Conservation (phyloP, 2,113 vertebrate species). For the Sitta europaea region DNA sequence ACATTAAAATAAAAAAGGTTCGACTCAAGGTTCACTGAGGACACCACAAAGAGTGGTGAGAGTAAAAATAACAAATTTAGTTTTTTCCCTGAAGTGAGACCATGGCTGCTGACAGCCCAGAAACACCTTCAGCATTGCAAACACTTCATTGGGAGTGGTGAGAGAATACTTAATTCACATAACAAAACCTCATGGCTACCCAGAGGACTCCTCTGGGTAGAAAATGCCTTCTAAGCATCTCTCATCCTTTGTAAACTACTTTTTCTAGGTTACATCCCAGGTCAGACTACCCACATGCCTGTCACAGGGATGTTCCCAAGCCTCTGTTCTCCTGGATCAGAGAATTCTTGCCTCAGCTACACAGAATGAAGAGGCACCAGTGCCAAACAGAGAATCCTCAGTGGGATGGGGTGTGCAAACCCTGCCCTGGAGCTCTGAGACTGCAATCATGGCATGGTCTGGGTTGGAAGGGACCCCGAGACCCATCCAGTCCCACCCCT, state of each 20-base stretch:
- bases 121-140: neutral
- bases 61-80: neutral
- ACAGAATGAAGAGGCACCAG: neutral
- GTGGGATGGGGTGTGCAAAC: neutral
- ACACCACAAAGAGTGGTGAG: fast-evolving
- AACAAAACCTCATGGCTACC: neutral
- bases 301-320: neutral
- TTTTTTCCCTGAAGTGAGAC: neutral
- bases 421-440: neutral
- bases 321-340: fast-evolving
- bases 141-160: fast-evolving
- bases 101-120: neutral
- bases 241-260: neutral
- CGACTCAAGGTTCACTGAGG: neutral
- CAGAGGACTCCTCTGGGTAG: neutral
- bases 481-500: neutral
- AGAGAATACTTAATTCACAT: neutral
- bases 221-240: neutral
- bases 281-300: neutral
- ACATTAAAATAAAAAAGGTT: neutral
- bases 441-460: neutral
- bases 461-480: neutral
- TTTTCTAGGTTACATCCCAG: neutral
- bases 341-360: neutral
- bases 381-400: neutral